Evolutionary conservation across 2,113 vertebrate genomes (phyloP).

Genomic region (Lutjanus erythropterus): DNA sequence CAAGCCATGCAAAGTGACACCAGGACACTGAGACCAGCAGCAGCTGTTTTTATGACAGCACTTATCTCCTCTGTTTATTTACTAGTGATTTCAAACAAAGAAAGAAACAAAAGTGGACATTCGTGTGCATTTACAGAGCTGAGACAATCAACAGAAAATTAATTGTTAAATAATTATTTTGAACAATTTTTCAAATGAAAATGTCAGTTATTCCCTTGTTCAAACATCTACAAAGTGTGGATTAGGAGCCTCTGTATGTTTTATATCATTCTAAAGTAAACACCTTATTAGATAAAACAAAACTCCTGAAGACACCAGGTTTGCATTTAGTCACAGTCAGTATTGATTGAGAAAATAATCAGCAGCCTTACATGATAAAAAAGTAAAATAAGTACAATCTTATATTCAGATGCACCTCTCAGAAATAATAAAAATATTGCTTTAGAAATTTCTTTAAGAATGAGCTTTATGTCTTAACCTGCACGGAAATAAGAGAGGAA

Average conservation of each 20-base stretch:
- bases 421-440: neutral
- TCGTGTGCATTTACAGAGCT: neutral
- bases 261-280: neutral
- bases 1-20: neutral
- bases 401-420: neutral
- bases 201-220: neutral
- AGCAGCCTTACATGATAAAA: neutral
- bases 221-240: neutral
- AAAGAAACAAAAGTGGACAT: neutral
- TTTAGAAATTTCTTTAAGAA: no score
- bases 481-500: neutral
- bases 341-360: neutral
- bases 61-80: neutral
- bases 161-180: neutral
- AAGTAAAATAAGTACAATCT: neutral
- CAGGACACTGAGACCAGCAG: slow-evolving; percentile 16
- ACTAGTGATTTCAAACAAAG: neutral
- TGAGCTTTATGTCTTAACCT: no score
- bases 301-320: neutral
- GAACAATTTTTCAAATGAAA: neutral
- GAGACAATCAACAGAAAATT: neutral
- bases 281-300: neutral
- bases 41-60: slow-evolving; percentile 40
- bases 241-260: neutral
- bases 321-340: no score